phyloP scores from a whole-genome alignment of 2,797 vertebrate genomes.

The Anas acuta region DNA sequence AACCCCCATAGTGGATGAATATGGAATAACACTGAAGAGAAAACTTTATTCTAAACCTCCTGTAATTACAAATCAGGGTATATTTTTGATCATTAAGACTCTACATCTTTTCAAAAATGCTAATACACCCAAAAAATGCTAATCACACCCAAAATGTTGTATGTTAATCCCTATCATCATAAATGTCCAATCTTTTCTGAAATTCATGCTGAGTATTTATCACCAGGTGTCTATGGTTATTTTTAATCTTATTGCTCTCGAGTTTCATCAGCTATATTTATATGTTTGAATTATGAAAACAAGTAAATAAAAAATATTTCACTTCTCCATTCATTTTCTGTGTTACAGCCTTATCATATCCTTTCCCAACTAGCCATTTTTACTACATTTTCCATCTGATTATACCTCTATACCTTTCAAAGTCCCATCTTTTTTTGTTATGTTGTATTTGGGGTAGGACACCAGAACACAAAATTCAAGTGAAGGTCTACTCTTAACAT shows the following conservation, averaged over 20 bases:
- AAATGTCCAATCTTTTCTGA: background rate
- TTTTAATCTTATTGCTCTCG: background rate
- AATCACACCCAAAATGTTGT: background rate
- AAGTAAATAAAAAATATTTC: background rate
- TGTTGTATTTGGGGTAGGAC: background rate
- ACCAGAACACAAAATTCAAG: background rate
- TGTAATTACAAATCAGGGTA: background rate
- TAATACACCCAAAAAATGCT: background rate
- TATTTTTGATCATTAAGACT: background rate
- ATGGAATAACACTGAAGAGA: constrained; percentile 23
- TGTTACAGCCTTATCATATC: background rate
- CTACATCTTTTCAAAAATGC: background rate
- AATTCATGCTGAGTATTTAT: background rate
- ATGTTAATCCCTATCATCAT: background rate
- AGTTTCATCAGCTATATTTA: background rate
- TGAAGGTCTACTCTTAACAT: background rate
- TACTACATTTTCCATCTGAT: background rate
- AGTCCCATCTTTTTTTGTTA: background rate
- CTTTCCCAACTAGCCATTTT: background rate
- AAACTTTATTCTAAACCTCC: background rate
- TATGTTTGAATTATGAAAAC: background rate
- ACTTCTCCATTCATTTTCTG: background rate
- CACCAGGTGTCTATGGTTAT: background rate
- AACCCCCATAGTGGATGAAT: constrained; percentile 59
- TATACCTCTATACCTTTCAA: background rate